A percentile compares a stretch with the other conserved stretches of the same genome.
These are phyloP conservation scores for Antheraea assamensis DNA, from an alignment of 2,888 invertebrate genomes.

Conservation along the genomic window DNA sequence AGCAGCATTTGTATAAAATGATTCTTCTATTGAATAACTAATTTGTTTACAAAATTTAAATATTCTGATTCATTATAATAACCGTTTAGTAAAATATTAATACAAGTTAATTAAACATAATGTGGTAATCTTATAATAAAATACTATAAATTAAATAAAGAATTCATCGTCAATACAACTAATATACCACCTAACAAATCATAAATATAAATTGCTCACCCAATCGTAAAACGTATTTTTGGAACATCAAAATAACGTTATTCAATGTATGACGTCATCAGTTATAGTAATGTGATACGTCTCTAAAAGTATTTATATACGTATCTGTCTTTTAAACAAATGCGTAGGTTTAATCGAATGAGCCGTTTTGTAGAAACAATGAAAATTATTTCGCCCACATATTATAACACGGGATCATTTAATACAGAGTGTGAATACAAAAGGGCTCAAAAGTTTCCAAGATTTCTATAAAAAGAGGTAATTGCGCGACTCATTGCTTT, in stretches of 20 bases:
- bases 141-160: too few relatives aligned
- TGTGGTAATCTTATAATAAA: too few relatives aligned
- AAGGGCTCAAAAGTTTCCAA: constrained; percentile 12
- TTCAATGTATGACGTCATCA: background rate
- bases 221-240: background rate
- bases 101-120: too few relatives aligned
- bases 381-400: background rate
- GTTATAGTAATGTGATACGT: background rate
- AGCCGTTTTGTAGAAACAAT: background rate
- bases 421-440: constrained; percentile 17
- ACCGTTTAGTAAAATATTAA: too few relatives aligned
- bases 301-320: background rate
- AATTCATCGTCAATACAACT: background rate
- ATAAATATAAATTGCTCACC: background rate
- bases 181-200: background rate
- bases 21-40: background rate
- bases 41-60: too few relatives aligned
- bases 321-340: background rate
- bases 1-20: background rate
- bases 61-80: too few relatives aligned
- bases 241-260: background rate
- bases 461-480: constrained; percentile 66
- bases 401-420: constrained; percentile 9
- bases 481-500: constrained; percentile 79
- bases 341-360: background rate